Base-by-base conservation (phyloP, 2,113 vertebrate genomes). In the Erpornis zantholeuca region DNA sequence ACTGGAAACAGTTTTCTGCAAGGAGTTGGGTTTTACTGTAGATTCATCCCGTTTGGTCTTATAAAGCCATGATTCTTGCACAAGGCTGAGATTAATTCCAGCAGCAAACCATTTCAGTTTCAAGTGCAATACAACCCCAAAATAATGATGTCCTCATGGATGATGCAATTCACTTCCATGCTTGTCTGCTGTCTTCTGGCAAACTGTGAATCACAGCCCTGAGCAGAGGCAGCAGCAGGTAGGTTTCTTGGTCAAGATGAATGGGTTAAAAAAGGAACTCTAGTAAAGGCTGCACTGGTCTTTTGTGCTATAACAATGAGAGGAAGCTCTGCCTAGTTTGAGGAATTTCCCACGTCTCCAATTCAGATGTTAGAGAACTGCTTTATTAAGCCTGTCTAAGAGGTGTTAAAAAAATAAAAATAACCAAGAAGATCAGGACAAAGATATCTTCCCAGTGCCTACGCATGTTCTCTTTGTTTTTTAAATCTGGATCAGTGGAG, bases 311-410 rank as follows among this genome's bases (percentile, higher is more conserved):
- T 79, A 97, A 98, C 98, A 98, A 98, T 98, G 65, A 77, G 49
- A 95, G 98, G 98, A 98, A 98, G 93, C 88, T 59, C 95, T 90
- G 96, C 84, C 97, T 98, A 96, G 97, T 92, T 97, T 88, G 96
- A 98, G 98, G 98, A 98, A 98, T 98, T 98, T 98, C 98, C 98
- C 98, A 98, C 93, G 93, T 96, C 95, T 97, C 44, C 61, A 82
- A 93, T 97, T 97, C 88, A 97, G 97, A 97, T 83, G 64, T 97
- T 65, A 94, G 96, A 97, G 97, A 97, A 93, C 54, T 72, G 92
- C 92, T 97, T 96, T 97, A 97, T 96, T 95, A 85, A 97, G 80
- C 81, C 77, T 82, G 70, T 25, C 60, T 90, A 56, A 92, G 85
- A 92, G 90, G 90, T 96, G 95, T 96, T 84, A 95, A 82, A 95